These are phyloP conservation scores for Pionites leucogaster DNA, from an alignment of 2,113 vertebrate genomes.

Conservation along the genomic window DNA sequence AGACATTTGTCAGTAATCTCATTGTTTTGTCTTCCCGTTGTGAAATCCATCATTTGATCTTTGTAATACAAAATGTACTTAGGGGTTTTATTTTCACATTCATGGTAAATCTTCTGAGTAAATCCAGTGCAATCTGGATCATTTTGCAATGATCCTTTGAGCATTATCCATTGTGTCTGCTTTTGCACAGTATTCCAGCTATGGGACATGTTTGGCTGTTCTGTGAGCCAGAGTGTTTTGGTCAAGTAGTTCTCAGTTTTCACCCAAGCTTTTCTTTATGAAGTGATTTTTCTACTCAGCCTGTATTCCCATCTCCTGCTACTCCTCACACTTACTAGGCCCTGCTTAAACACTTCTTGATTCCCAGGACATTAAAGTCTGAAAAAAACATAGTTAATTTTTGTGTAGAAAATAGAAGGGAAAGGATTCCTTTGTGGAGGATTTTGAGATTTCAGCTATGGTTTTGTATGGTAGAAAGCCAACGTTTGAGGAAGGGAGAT, in stretches of 20 bases:
- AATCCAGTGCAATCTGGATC: background rate
- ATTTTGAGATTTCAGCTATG: background rate
- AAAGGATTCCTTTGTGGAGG: background rate
- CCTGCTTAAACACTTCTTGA: background rate
- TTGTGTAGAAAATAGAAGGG: background rate
- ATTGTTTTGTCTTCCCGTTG: background rate
- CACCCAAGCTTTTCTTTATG: background rate
- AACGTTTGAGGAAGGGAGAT: background rate
- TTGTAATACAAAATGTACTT: background rate
- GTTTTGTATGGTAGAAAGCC: background rate
- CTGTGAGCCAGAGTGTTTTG: background rate
- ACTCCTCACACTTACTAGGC: background rate
- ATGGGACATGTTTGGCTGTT: background rate
- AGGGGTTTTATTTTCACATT: background rate
- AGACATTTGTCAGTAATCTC: background rate
- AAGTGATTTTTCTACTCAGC: background rate
- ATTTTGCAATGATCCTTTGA: background rate
- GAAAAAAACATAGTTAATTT: background rate
- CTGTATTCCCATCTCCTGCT: background rate
- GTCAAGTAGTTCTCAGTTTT: slow-evolving; percentile 4
- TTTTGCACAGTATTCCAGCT: background rate
- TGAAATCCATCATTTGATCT: background rate
- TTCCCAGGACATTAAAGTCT: background rate
- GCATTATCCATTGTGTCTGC: background rate
- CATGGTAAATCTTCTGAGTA: background rate